These are phyloP conservation scores for Xylocampa areola DNA, from an alignment of 2,888 invertebrate genomes.

Conservation along the genomic window DNA sequence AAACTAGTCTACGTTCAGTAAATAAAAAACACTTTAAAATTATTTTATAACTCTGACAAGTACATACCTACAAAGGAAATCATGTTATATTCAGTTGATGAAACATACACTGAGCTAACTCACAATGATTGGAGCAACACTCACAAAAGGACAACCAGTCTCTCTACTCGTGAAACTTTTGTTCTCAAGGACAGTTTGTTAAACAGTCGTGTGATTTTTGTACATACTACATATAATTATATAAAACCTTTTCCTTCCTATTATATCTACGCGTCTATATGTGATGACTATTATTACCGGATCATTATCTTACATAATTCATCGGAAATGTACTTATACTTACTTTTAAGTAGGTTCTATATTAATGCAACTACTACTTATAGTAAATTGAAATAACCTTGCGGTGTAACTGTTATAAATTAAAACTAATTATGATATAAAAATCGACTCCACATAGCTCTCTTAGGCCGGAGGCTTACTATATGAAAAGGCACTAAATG, in stretches of 20 bases:
- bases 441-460: constrained; percentile 2
- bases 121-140: constrained; percentile 30
- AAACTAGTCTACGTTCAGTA: too few species aligned
- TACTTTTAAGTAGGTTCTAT: too few species aligned
- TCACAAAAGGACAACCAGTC: constrained; percentile 35
- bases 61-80: neutral
- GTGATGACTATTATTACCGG: neutral
- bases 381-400: neutral
- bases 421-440: neutral
- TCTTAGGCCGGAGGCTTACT: constrained; percentile 16
- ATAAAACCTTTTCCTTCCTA: too few species aligned
- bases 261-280: neutral
- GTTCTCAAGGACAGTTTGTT: constrained; percentile 19
- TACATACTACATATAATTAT: neutral
- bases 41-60: too few species aligned
- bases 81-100: constrained; percentile 15
- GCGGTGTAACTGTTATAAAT: neutral
- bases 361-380: neutral
- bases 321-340: too few species aligned
- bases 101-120: constrained; percentile 28
- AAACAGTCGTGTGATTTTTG: constrained; percentile 12
- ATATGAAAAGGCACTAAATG: constrained; percentile 54
- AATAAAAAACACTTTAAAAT: too few species aligned
- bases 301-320: neutral
- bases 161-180: constrained; percentile 28